Evolutionary conservation across 2,888 invertebrate species (phyloP), one percentile per base, ranked within the genome.

Genomic region (Cheilosia urbana): DNA sequence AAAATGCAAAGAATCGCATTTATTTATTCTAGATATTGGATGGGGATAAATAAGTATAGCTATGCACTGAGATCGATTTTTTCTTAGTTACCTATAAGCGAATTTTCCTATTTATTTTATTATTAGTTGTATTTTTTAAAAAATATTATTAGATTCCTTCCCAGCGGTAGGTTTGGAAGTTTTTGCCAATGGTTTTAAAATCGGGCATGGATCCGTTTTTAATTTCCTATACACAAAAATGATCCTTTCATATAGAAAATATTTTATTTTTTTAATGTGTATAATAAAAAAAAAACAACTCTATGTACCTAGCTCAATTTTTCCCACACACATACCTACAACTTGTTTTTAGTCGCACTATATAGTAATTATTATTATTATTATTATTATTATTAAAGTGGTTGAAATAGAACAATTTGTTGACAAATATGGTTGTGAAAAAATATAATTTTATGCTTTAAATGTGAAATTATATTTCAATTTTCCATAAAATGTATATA

Each of bases 401-500:
- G 37, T 37, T 37, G 4, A 66, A 53, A 11, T 53, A 53, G 37
- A 51, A n/a, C 19, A 40, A 51, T 51, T 37, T 66, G n/a, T 65
- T 40, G 40, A 62, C 62, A 63, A 63, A 65, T 53, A 72, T 77
- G 82, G 82, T 83, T 83, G 77, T 83, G 77, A 83, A 57, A 7
- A 34, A 19, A 65, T 24, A 45, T 13, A 58, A 27, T 42, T 65
- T 71, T 60, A 30, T 65, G 21, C 51, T 60, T 77, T 60, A 30
- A 71, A 58, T 53, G 42, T 65, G 55, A 60, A 53, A 55, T 19
- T 30, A 17, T 34, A 27, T 63, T 63, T 30, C 42, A 45, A 17
- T 47, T 49, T 62, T 83, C 72, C 77, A 83, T 83, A 78, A 77
- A 83, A 83, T 83, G n/a, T n/a, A 72, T 83, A 77, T 77, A 77